Conservation (phyloP, 2,888 invertebrate species). For the Laspeyria flexula region DNA sequence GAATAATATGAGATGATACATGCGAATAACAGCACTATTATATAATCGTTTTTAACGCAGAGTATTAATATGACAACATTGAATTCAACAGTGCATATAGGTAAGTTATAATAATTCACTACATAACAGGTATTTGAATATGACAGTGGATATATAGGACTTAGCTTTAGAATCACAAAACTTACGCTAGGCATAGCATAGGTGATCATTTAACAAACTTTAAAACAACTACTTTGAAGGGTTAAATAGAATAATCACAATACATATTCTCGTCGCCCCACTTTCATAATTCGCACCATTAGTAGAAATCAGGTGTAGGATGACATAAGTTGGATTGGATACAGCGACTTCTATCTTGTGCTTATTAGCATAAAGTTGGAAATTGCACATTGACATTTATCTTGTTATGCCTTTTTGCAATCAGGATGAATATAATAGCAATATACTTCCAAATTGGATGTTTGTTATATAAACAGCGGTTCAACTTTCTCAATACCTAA, state of each 20-base stretch:
- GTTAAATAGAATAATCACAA: constrained; percentile 60
- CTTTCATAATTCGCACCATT: too few species aligned
- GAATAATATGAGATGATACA: constrained; percentile 22
- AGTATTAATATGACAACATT: constrained; percentile 51
- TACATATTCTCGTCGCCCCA: constrained; percentile 47
- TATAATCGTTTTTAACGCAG: constrained; percentile 42
- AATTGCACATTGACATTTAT: too few species aligned
- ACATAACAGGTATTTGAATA: constrained; percentile 60
- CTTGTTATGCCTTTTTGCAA: too few species aligned
- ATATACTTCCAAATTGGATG: constrained; percentile 21
- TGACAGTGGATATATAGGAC: constrained; percentile 71
- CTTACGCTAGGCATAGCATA: constrained; percentile 70
- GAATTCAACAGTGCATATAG: constrained; percentile 56
- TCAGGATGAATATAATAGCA: too few species aligned
- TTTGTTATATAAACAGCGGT: constrained; percentile 29
- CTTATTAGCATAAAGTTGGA: too few species aligned
- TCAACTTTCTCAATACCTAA: constrained; percentile 37
- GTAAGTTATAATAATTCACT: constrained; percentile 47
- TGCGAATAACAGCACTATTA: constrained; percentile 26
- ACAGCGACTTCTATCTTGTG: too few species aligned
- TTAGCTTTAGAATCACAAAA: constrained; percentile 72
- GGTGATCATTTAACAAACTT: constrained; percentile 60
- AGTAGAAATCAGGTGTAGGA: too few species aligned
- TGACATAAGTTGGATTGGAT: too few species aligned
- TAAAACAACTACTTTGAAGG: constrained; percentile 69